These are phyloP conservation scores for Chaetophractus vellerosus DNA, from an alignment of 2,797 vertebrate genomes.

Conservation along the genomic window DNA sequence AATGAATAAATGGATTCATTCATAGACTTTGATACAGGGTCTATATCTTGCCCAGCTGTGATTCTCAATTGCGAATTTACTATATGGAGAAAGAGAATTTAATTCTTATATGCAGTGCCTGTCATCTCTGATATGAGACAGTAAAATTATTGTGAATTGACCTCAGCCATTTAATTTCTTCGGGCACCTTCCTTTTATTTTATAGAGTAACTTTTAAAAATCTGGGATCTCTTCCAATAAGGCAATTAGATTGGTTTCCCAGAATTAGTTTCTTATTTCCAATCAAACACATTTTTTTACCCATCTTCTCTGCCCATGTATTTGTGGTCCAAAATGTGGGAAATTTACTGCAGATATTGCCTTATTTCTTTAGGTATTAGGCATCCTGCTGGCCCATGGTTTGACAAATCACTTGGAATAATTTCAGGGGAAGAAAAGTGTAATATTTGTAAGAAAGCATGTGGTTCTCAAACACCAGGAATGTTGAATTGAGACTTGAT, in stretches of 20 bases:
- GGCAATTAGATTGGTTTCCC: constrained; percentile 79
- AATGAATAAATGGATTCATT: background rate
- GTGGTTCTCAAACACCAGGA: constrained; percentile 31
- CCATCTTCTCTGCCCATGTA: constrained; percentile 4
- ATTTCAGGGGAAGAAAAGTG: constrained; percentile 50
- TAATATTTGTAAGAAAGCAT: constrained; percentile 54
- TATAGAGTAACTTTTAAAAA: constrained; percentile 59
- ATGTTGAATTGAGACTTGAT: constrained; percentile 9
- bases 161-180: constrained; percentile 68
- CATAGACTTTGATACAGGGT: background rate
- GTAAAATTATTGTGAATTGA: background rate
- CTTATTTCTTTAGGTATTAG: constrained; percentile 63
- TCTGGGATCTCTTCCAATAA: constrained; percentile 80
- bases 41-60: background rate
- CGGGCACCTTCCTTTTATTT: constrained; percentile 61
- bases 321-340: constrained; percentile 62
- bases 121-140: background rate
- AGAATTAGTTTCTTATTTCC: constrained; percentile 76
- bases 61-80: background rate
- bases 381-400: background rate
- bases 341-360: constrained; percentile 51
- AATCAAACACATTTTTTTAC: constrained; percentile 64
- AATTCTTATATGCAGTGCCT: background rate
- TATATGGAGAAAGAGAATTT: background rate
- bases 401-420: constrained; percentile 63